Percentiles rank a stretch among this genome's conserved stretches.
These are phyloP conservation scores for Drosophila athabasca DNA, from an alignment of 1,140 invertebrate genomes.

Conservation along the genomic window DNA sequence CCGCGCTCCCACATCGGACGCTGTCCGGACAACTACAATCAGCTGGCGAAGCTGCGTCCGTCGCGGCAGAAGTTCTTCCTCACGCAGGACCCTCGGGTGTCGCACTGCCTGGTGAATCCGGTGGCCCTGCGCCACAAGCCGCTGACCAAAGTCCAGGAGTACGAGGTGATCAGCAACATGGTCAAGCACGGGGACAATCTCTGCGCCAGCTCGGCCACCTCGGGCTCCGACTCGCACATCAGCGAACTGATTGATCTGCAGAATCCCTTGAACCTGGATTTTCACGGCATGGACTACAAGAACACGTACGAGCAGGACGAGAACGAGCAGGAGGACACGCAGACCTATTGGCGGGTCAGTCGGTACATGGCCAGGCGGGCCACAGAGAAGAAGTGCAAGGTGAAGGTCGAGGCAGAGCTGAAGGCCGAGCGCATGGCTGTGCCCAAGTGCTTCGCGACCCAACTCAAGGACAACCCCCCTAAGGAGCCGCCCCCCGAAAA, in stretches of 20 bases:
- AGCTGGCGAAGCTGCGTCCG: constrained; percentile 64
- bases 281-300: constrained; percentile 80
- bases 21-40: constrained; percentile 62
- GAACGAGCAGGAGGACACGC: constrained; percentile 68
- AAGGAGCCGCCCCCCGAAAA: not conserved
- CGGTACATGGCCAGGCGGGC: constrained; percentile 63
- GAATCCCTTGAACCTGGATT: constrained; percentile 73
- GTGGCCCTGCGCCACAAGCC: constrained; percentile 58
- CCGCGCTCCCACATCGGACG: constrained; percentile 52
- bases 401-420: constrained; percentile 60
- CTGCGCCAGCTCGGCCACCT: constrained; percentile 56
- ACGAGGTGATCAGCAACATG: constrained; percentile 58
- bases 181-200: constrained; percentile 76
- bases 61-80: constrained; percentile 73
- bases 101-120: constrained; percentile 67
- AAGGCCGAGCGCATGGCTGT: constrained; percentile 54
- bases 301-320: constrained; percentile 76
- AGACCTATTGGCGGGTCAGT: constrained; percentile 62
- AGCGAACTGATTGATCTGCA: constrained; percentile 78
- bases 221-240: constrained; percentile 64
- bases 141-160: constrained; percentile 50
- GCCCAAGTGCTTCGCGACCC: constrained; percentile 42
- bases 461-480: constrained; percentile 48
- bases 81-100: constrained; percentile 74
- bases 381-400: constrained; percentile 46